These are phyloP conservation scores for Oreochromis grahami DNA, from an alignment of 2,797 vertebrate species.

Conservation along the genomic window DNA sequence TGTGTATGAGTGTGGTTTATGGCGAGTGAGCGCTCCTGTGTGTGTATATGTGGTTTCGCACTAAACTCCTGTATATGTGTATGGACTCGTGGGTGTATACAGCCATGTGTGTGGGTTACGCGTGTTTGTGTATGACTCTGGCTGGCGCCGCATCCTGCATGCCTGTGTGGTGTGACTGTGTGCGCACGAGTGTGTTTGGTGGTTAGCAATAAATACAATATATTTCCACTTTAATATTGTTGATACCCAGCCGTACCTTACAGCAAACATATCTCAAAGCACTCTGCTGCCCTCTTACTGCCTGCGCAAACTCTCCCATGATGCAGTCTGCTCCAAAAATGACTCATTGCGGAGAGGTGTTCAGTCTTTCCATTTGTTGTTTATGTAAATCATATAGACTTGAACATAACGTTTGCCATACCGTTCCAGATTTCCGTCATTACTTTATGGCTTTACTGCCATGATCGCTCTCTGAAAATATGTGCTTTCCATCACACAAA, in stretches of 20 bases:
- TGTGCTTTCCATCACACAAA: conserved; percentile 50
- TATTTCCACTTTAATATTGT: conserved; percentile 38
- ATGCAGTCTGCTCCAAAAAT: conserved; percentile 49
- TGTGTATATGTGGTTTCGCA: conserved; percentile 43
- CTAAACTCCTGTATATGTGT: conserved; percentile 3
- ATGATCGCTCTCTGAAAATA: conserved; percentile 55
- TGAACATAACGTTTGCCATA: conserved; percentile 33
- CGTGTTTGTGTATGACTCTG: conserved; percentile 16
- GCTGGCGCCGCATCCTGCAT: conserved; percentile 4
- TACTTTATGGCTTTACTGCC: conserved; percentile 60
- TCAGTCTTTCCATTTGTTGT: conserved; percentile 70
- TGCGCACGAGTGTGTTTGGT: background rate
- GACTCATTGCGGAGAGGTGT: conserved; percentile 58
- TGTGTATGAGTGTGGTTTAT: conserved; percentile 57
- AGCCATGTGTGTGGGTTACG: conserved; percentile 5
- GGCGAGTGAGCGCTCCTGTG: conserved; percentile 30
- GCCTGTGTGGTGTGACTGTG: conserved; percentile 4
- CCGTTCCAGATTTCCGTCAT: conserved; percentile 66
- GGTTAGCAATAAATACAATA: conserved; percentile 46
- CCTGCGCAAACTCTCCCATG: conserved; percentile 34
- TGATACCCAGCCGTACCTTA: conserved; percentile 5
- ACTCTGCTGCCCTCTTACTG: conserved; percentile 27
- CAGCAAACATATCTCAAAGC: conserved; percentile 19
- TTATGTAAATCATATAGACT: conserved; percentile 71
- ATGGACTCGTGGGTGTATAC: background rate